Percentiles rank a stretch among this genome's conserved stretches.
Evolutionary conservation across 2,113 vertebrate genomes (phyloP).

Genomic region (Pollachius pollachius): DNA sequence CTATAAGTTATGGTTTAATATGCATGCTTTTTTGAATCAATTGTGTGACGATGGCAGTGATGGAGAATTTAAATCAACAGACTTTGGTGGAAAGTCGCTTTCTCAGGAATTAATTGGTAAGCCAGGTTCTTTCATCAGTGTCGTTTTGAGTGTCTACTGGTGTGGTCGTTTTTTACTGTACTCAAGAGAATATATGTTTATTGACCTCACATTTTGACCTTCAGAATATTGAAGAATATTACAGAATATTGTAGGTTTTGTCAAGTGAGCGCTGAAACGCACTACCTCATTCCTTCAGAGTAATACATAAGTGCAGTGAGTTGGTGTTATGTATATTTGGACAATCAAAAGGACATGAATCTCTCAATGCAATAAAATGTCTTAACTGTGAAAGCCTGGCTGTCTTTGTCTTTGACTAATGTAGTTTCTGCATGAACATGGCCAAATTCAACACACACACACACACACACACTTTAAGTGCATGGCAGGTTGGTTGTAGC

Average conservation of each 20-base stretch:
- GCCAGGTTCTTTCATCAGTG: slow-evolving; percentile 37
- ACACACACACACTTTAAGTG: too few relatives aligned
- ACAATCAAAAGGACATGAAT: slow-evolving; percentile 58
- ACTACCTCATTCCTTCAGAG: slow-evolving; percentile 63
- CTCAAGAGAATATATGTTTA: slow-evolving; percentile 49
- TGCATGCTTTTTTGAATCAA: slow-evolving; percentile 8
- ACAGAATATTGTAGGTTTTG: background rate
- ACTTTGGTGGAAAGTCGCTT: slow-evolving; percentile 58
- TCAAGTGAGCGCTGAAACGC: slow-evolving; percentile 53
- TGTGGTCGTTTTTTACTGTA: slow-evolving; percentile 45
- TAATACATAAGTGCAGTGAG: slow-evolving; percentile 43
- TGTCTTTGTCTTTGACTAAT: slow-evolving; percentile 48
- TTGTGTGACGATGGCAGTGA: slow-evolving; percentile 25
- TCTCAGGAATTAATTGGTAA: slow-evolving; percentile 49
- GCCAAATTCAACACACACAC: slow-evolving; percentile 11
- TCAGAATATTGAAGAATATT: background rate
- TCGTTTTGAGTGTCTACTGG: slow-evolving; percentile 23
- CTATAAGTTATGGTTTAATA: too few relatives aligned
- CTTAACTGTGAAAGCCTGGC: slow-evolving; percentile 30
- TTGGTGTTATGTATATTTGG: slow-evolving; percentile 43
- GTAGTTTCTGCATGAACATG: slow-evolving; percentile 58
- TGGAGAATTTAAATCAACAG: slow-evolving; percentile 62
- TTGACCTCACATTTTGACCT: slow-evolving; percentile 40
- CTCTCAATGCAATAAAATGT: slow-evolving; percentile 42
- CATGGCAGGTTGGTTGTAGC: too few relatives aligned